These are phyloP conservation scores for Hoplostethus mediterraneus DNA, from an alignment of 2,797 vertebrate genomes.

Conservation along the genomic window DNA sequence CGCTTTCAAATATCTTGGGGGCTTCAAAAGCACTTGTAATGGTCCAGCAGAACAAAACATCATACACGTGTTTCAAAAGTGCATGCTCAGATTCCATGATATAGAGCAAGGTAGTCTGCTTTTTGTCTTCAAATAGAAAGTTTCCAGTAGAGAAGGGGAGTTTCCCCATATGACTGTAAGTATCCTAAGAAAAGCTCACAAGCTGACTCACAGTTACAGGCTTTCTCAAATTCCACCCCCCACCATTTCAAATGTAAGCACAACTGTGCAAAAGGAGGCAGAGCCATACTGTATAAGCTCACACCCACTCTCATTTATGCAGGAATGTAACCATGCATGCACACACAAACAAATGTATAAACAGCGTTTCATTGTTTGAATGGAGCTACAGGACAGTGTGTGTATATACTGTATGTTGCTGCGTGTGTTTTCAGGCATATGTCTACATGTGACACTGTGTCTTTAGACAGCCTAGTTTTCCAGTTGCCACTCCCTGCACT, in stretches of 20 bases:
- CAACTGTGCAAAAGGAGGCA: conserved; percentile 3
- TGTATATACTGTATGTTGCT: not conserved
- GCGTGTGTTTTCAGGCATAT: not conserved
- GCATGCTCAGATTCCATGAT: conserved; percentile 15
- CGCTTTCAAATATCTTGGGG: conserved; percentile 1
- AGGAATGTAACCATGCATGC: conserved; percentile 24
- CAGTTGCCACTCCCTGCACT: conserved; percentile 55
- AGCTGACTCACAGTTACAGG: conserved; percentile 2
- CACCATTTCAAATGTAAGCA: not conserved
- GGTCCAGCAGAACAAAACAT: not conserved
- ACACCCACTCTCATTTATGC: conserved; percentile 33
- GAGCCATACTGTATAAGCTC: not conserved
- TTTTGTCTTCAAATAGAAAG: conserved; percentile 57
- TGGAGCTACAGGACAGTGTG: not conserved
- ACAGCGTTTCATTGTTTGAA: not conserved
- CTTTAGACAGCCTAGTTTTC: conserved; percentile 33
- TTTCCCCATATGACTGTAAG: conserved; percentile 40
- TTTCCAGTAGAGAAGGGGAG: conserved; percentile 40
- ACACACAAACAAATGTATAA: conserved; percentile 14
- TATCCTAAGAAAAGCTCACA: conserved; percentile 4
- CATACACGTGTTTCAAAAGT: conserved; percentile 42
- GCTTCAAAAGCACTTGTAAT: not conserved
- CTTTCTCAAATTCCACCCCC: not conserved
- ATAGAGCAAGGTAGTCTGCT: conserved; percentile 2
- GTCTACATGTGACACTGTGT: conserved; percentile 17